phyloP scores from a whole-genome alignment of 2,888 invertebrate species.

The Hypomecis atomaria region DNA sequence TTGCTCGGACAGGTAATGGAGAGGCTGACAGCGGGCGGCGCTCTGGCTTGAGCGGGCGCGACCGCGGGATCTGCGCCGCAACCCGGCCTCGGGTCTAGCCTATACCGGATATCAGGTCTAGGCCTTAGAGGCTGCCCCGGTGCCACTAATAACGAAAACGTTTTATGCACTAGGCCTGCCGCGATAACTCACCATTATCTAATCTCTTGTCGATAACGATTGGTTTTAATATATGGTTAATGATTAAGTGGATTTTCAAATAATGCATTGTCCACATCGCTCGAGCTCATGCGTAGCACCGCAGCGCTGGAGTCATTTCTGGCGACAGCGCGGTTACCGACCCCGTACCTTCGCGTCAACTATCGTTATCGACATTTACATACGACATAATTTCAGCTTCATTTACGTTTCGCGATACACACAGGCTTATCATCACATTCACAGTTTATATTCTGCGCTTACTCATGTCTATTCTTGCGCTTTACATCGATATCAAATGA shows the following conservation, averaged over 20 bases:
- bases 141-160: conserved; percentile 2
- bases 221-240: conserved; percentile 1
- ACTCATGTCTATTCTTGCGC: conserved; percentile 25
- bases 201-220: conserved; percentile 7
- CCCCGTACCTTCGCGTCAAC: conserved; percentile 60
- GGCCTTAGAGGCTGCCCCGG: neutral
- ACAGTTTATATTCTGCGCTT: conserved; percentile 16
- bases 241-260: neutral
- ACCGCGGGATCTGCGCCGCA: neutral
- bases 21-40: conserved; percentile 35
- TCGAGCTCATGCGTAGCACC: conserved; percentile 46
- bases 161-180: conserved; percentile 3
- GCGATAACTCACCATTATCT: conserved; percentile 11
- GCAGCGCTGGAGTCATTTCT: conserved; percentile 62
- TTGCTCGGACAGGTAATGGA: conserved; percentile 65
- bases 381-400: conserved; percentile 62
- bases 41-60: conserved; percentile 9
- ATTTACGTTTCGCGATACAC: conserved; percentile 33
- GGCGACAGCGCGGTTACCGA: conserved; percentile 71
- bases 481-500: conserved; percentile 24
- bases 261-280: conserved; percentile 20
- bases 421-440: conserved; percentile 15
- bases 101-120: too few relatives aligned
- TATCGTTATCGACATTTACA: conserved; percentile 56
- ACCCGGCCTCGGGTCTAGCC: neutral